phyloP scores from a whole-genome alignment of 2,888 invertebrate genomes.

The Eugnorisma glareosa region DNA sequence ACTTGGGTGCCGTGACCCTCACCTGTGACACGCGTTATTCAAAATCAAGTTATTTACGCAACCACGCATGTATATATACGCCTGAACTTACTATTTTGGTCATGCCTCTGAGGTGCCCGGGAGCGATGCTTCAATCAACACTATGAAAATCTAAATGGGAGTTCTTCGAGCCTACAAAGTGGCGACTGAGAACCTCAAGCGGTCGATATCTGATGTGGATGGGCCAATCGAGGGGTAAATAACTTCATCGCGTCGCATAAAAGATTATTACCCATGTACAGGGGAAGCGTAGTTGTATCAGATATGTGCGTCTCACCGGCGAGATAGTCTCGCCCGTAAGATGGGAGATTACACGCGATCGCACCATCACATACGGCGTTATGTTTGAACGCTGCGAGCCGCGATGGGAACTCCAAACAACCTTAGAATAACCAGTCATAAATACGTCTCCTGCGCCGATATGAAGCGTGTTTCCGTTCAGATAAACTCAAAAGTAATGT shows the following conservation, averaged over 20 bases:
- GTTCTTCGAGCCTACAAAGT: slow-evolving; percentile 57
- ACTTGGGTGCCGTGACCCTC: slow-evolving; percentile 77
- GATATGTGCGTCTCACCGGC: slow-evolving; percentile 71
- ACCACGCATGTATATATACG: slow-evolving; percentile 9
- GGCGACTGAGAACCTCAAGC: slow-evolving; percentile 45
- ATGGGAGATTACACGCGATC: slow-evolving; percentile 72
- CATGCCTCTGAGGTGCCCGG: neutral
- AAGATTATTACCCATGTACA: slow-evolving; percentile 77
- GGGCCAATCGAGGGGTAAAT: slow-evolving; percentile 75
- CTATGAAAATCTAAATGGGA: slow-evolving; percentile 17
- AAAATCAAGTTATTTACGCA: slow-evolving; percentile 48
- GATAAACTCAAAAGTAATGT: slow-evolving; percentile 75
- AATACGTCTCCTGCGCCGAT: slow-evolving; percentile 75
- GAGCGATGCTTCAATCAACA: slow-evolving; percentile 24
- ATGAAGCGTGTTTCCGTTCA: slow-evolving; percentile 77
- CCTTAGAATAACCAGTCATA: slow-evolving; percentile 77
- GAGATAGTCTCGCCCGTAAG: slow-evolving; percentile 65
- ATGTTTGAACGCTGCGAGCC: slow-evolving; percentile 72
- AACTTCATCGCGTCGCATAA: slow-evolving; percentile 79
- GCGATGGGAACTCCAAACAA: slow-evolving; percentile 82
- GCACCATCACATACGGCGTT: slow-evolving; percentile 69
- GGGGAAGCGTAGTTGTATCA: slow-evolving; percentile 74
- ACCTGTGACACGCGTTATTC: slow-evolving; percentile 72
- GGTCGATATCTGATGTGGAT: slow-evolving; percentile 65
- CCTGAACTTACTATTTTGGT: neutral